These are phyloP conservation scores for Fregetta grallaria DNA, from an alignment of 2,113 vertebrate species.

Conservation along the genomic window DNA sequence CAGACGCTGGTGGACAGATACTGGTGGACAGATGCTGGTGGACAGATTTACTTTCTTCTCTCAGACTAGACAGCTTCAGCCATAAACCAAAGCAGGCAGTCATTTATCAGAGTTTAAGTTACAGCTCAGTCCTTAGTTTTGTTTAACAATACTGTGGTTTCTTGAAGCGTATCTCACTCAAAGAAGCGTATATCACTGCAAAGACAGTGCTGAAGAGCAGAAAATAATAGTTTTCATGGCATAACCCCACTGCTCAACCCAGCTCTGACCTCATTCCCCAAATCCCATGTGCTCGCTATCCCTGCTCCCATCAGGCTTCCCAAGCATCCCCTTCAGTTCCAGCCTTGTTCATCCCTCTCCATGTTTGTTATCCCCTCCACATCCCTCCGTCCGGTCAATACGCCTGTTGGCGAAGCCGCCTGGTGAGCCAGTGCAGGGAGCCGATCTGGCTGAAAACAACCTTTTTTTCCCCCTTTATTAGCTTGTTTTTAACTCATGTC, in stretches of 20 bases:
- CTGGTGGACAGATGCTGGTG: not conserved
- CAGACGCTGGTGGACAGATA: not conserved
- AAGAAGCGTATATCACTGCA: fast-evolving
- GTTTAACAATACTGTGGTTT: not conserved
- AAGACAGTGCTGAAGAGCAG: not conserved
- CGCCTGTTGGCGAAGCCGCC: fast-evolving
- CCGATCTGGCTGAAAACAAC: not conserved
- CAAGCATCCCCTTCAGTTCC: not conserved
- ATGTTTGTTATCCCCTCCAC: not conserved
- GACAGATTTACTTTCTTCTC: not conserved
- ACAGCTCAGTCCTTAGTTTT: not conserved
- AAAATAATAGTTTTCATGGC: not conserved
- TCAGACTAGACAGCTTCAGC: not conserved
- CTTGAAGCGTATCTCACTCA: fast-evolving
- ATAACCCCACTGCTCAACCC: not conserved
- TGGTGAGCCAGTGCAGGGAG: not conserved
- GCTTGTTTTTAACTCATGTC: not conserved
- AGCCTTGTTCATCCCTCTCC: not conserved
- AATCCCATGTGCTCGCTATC: not conserved
- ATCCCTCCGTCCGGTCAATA: not conserved
- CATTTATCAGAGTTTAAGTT: not conserved
- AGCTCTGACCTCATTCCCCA: not conserved
- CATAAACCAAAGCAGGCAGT: not conserved
- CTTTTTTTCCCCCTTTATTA: fast-evolving
- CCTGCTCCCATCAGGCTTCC: not conserved